Conservation (phyloP, 1,140 invertebrate species). For the Plodia interpunctella region DNA sequence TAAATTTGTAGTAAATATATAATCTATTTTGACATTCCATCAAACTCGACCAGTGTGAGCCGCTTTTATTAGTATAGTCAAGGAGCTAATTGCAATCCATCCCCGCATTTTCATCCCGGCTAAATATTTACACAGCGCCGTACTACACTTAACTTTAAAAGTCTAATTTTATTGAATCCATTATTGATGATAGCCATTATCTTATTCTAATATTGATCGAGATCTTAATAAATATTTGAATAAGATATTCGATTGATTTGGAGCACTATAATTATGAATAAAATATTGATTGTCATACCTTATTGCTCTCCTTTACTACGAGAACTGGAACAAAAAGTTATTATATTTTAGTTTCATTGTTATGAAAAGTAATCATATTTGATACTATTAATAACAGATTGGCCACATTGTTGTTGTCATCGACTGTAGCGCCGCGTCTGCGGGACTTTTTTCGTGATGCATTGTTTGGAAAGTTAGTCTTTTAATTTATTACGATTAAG, state of each 20-base stretch:
- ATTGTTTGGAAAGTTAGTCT: no score
- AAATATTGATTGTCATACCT: neutral
- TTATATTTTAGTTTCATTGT: no score
- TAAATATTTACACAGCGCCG: slow-evolving; percentile 36
- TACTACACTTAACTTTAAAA: slow-evolving; percentile 32
- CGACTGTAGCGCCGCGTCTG: no score
- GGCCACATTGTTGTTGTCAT: no score
- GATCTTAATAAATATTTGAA: neutral
- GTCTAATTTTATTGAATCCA: slow-evolving; percentile 35
- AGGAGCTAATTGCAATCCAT: slow-evolving; percentile 34
- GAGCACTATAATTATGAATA: neutral
- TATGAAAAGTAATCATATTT: no score
- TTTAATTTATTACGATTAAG: no score
- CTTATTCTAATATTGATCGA: slow-evolving; percentile 6
- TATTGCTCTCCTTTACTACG: neutral
- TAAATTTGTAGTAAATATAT: no score
- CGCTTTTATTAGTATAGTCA: slow-evolving; percentile 32
- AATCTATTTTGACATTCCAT: neutral
- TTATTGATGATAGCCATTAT: neutral
- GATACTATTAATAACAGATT: no score
- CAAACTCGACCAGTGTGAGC: neutral
- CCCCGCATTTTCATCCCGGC: slow-evolving; percentile 11
- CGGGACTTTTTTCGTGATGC: no score
- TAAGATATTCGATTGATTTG: neutral
- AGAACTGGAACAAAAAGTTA: slow-evolving; percentile 15